These are phyloP conservation scores for Coracopsis vasa DNA, from an alignment of 2,113 vertebrate genomes.

Conservation along the genomic window DNA sequence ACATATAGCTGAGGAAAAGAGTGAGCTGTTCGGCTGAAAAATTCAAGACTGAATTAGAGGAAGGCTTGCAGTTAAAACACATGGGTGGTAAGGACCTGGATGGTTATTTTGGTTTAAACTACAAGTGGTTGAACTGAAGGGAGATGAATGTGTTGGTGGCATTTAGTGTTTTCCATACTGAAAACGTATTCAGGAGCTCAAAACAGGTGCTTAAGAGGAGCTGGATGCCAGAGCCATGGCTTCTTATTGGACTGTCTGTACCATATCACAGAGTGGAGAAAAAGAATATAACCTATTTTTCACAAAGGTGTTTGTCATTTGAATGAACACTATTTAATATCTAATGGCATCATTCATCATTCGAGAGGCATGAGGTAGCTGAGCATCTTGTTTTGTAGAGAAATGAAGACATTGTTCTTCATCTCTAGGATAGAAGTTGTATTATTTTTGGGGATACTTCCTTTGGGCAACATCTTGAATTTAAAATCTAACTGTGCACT, in stretches of 20 bases:
- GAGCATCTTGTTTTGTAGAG: not conserved
- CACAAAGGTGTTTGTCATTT: not conserved
- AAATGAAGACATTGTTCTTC: not conserved
- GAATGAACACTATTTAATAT: not conserved
- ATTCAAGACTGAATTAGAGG: not conserved
- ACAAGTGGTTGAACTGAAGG: not conserved
- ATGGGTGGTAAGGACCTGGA: not conserved
- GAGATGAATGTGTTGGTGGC: not conserved
- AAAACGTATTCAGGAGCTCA: not conserved
- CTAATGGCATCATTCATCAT: not conserved
- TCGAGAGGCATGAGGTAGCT: slow-evolving; percentile 52
- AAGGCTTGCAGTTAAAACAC: not conserved
- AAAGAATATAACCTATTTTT: not conserved
- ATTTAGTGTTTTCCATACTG: not conserved
- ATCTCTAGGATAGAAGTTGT: not conserved
- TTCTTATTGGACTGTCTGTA: not conserved
- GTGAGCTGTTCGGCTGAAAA: not conserved
- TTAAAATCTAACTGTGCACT: not conserved
- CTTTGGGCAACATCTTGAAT: not conserved
- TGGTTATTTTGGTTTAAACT: not conserved
- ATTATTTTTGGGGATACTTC: not conserved
- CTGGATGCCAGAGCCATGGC: not conserved
- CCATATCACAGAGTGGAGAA: not conserved
- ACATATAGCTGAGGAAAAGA: not conserved
- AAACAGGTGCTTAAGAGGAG: not conserved